Base-by-base conservation (phyloP, 2,113 vertebrate genomes). In the Dasyornis broadbenti region DNA sequence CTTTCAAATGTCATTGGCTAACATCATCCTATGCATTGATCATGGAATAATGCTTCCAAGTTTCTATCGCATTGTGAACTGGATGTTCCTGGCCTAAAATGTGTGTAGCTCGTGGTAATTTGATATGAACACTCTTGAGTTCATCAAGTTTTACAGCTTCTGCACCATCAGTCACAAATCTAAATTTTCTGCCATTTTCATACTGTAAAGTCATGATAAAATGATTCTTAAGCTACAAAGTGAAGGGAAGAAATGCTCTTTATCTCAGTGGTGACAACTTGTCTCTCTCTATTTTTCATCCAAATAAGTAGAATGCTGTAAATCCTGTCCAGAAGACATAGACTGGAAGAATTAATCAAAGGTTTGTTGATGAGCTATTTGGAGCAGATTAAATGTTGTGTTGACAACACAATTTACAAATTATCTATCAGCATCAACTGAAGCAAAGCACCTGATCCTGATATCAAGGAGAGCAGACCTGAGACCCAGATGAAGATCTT, bases 301-400 rank as follows among this genome's bases (percentile, higher is more conserved):
- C 96, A 97, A 97, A 95, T 96, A 97, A 97, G 91, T 84, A 96
- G 92, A 97, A 96, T 66, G 68, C 91, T 97, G 94, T 97, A 98
- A 98, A 98, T 97, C 97, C 96, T 97, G 92, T 96, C 96, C 97
- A 97, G 96, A 97, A 97, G 90, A 97, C 84, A 94, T 4, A 59
- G 94, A 92, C 92, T 97, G 89, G 96, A 97, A 96, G 94, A 98
- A 98, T 98, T 97, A 98, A 98, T 98, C 97, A 98, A 95, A 97
- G 84, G 90, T 96, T 96, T 98, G 97, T 98, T 98, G 97, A 97
- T 97, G 97, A 97, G 96, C 95, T 97, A 94, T 95, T 97, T 93
- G 94, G 94, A 97, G 85, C 81, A 97, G 96, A 98, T 98, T 97
- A 97, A 98, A 97, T 96, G 96, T 96, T 97, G 90, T 96, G 79